Conservation (phyloP, 2,888 invertebrate genomes). For the Holacanthella duospinosa region DNA sequence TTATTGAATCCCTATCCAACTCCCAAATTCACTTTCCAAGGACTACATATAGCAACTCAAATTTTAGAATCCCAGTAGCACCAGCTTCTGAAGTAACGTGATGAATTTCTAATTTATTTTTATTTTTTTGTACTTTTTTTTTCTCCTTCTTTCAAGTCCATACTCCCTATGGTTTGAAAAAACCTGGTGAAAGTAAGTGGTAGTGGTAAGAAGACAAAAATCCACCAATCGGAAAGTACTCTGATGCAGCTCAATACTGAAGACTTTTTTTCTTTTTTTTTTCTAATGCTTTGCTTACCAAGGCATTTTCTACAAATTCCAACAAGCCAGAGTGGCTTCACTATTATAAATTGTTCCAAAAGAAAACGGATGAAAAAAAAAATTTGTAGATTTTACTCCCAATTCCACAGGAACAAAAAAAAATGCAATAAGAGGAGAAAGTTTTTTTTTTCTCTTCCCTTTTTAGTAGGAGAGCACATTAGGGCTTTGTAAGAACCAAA, state of each 20-base stretch:
- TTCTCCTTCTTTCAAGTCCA: not conserved
- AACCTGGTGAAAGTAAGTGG: not conserved
- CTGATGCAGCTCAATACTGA: not conserved
- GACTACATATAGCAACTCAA: not conserved
- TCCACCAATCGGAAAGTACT: not conserved
- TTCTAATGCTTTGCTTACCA: too few species aligned
- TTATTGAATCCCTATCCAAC: conserved; percentile 6
- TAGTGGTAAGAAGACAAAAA: not conserved
- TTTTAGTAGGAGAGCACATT: too few species aligned
- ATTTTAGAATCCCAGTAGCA: not conserved
- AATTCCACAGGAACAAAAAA: not conserved
- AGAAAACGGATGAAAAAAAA: not conserved
- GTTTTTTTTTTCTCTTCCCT: not conserved
- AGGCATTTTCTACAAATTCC: not conserved
- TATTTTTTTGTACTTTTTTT: not conserved
- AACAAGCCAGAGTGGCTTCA: not conserved
- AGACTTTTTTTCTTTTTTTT: too few species aligned
- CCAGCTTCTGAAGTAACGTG: not conserved
- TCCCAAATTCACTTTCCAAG: conserved; percentile 6
- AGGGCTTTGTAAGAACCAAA: not conserved
- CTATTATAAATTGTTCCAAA: not conserved
- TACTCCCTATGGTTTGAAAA: not conserved
- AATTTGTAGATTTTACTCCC: not conserved
- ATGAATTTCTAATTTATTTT: not conserved
- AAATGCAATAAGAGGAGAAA: conserved; percentile 1